A percentile compares a stretch with the other conserved stretches of the same genome.
Evolutionary conservation across 2,113 vertebrate species (phyloP).

Genomic region (Carassius auratus): DNA sequence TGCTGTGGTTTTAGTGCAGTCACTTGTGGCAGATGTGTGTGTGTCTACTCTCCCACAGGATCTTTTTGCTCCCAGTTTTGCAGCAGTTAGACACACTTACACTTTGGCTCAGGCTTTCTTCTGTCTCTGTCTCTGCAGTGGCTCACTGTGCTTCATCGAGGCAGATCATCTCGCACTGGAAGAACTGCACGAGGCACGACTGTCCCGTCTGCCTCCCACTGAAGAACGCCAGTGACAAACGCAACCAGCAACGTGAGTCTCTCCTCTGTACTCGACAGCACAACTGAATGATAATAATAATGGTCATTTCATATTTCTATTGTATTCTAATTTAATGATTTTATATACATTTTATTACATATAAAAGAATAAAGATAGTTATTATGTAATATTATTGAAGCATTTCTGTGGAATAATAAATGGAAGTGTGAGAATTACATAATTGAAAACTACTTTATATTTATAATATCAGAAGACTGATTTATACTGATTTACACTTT

Average conservation of each 20-base stretch:
- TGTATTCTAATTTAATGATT: not conserved
- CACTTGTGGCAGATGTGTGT: not conserved
- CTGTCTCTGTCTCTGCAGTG: constrained; percentile 78
- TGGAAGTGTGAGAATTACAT: not conserved
- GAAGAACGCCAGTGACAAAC: constrained; percentile 80
- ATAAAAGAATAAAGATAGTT: not conserved
- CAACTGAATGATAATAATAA: not conserved
- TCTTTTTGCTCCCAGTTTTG: constrained; percentile 14
- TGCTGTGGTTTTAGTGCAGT: not conserved
- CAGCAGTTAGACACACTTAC: not conserved
- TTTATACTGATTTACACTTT: no score
- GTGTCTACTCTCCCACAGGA: not conserved
- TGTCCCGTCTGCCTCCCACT: constrained; percentile 79
- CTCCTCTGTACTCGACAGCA: not conserved
- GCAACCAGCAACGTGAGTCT: constrained; percentile 78
- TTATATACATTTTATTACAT: not conserved
- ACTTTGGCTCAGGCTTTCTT: constrained; percentile 27
- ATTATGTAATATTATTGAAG: not conserved
- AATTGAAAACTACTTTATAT: not conserved
- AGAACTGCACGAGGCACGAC: constrained; percentile 80
- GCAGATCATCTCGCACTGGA: constrained; percentile 98
- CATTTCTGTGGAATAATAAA: not conserved
- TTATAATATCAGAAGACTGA: no score
- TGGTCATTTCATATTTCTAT: not conserved
- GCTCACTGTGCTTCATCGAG: constrained; percentile 98